Conservation (phyloP, 30 jellyfish, hydroid and myxozoan genomes). For the Pseudorhiza aurosa region DNA sequence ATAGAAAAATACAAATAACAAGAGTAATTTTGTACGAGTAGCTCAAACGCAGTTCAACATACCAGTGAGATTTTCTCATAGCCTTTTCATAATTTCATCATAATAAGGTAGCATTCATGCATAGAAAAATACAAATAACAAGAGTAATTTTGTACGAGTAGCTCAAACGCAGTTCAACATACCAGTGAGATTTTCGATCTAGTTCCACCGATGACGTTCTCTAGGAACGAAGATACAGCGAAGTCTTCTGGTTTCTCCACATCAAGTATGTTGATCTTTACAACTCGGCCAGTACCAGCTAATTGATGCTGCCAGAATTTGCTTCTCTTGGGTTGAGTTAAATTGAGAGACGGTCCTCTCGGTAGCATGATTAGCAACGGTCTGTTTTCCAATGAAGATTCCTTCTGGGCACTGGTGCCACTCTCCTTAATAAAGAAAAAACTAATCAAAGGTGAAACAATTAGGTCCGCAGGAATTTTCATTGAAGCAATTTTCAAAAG, state of each 20-base stretch:
- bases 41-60: conserved; percentile 1
- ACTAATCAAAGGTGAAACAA: too few relatives aligned
- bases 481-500: too few relatives aligned
- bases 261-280: conserved; percentile 77
- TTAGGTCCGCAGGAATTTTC: too few relatives aligned
- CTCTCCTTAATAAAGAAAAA: too few relatives aligned
- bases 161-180: conserved; percentile 2
- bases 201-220: conserved; percentile 81
- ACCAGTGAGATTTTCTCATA: conserved; percentile 69
- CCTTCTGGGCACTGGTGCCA: not conserved
- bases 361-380: conserved; percentile 90
- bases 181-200: conserved; percentile 78
- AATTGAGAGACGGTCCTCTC: conserved; percentile 83
- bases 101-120: too few relatives aligned
- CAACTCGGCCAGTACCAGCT: conserved; percentile 56
- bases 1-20: not conserved
- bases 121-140: not conserved
- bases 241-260: conserved; percentile 75
- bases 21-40: not conserved
- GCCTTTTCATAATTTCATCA: too few relatives aligned
- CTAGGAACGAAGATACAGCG: conserved; percentile 75
- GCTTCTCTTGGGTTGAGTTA: conserved; percentile 72
- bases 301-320: conserved; percentile 88
- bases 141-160: not conserved
- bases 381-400: conserved; percentile 49